Conservation (phyloP, 2,888 invertebrate genomes). For the Drosophila acutilabella region DNA sequence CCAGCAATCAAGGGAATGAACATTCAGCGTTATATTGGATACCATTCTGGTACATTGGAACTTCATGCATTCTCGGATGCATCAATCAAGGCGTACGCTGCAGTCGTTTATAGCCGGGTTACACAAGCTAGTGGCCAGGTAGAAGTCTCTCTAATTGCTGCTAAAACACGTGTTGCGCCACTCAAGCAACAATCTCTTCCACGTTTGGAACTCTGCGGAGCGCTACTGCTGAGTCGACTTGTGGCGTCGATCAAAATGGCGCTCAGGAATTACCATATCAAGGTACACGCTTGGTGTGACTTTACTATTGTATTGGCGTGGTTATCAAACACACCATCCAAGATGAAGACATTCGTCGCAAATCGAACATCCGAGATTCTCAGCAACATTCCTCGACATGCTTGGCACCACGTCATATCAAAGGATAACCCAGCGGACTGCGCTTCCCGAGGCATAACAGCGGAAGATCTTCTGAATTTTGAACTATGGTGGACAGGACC, state of each 20-base stretch:
- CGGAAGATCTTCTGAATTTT: too few relatives aligned
- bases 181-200: background rate
- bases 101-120: background rate
- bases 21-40: background rate
- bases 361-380: too few relatives aligned
- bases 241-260: background rate
- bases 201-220: background rate
- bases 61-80: too few relatives aligned
- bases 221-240: background rate
- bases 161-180: too few relatives aligned
- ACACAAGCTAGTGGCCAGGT: background rate
- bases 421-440: too few relatives aligned
- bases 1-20: background rate
- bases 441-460: too few relatives aligned
- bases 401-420: too few relatives aligned
- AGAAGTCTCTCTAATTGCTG: background rate
- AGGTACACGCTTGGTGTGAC: background rate
- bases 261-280: background rate
- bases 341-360: too few relatives aligned
- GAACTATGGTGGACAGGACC: too few relatives aligned
- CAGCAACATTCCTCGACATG: too few relatives aligned
- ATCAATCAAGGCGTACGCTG: background rate
- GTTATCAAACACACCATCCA: background rate
- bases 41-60: background rate
- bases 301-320: background rate